Evolutionary conservation across 2,888 invertebrate species (phyloP).

Genomic region (Apantesis nais): DNA sequence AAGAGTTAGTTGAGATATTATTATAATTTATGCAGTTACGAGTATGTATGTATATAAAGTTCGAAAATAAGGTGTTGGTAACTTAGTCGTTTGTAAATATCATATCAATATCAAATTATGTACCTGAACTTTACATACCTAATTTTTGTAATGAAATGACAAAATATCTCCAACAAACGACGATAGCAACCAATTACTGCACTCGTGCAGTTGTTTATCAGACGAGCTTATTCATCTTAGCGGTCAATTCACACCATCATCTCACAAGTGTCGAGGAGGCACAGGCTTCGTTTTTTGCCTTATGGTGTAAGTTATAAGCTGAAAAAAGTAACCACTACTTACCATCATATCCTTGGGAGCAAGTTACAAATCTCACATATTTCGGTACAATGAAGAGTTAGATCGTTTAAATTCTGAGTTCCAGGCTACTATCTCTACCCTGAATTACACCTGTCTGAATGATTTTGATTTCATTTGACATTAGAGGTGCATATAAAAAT

Average conservation of each 20-base stretch:
- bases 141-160: slow-evolving; percentile 53
- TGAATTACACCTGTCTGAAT: neutral
- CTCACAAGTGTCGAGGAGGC: slow-evolving; percentile 75
- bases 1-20: too few relatives aligned
- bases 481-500: neutral
- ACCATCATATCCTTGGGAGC: too few relatives aligned
- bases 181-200: slow-evolving; percentile 77
- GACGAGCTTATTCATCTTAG: slow-evolving; percentile 80
- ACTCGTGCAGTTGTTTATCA: slow-evolving; percentile 79
- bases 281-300: slow-evolving; percentile 71
- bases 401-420: neutral
- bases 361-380: too few relatives aligned
- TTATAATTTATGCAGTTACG: too few relatives aligned
- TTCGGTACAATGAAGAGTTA: neutral
- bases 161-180: slow-evolving; percentile 59
- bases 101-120: slow-evolving; percentile 12
- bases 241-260: slow-evolving; percentile 84
- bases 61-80: neutral
- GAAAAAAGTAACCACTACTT: neutral
- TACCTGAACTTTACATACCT: slow-evolving; percentile 5
- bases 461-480: too few relatives aligned
- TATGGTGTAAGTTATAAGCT: slow-evolving; percentile 46
- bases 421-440: neutral
- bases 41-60: neutral
- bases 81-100: slow-evolving; percentile 1